Evolutionary conservation across 2,888 invertebrate genomes (phyloP), one percentile per base, ranked within the genome.

Genomic region (Watsonalla binaria): DNA sequence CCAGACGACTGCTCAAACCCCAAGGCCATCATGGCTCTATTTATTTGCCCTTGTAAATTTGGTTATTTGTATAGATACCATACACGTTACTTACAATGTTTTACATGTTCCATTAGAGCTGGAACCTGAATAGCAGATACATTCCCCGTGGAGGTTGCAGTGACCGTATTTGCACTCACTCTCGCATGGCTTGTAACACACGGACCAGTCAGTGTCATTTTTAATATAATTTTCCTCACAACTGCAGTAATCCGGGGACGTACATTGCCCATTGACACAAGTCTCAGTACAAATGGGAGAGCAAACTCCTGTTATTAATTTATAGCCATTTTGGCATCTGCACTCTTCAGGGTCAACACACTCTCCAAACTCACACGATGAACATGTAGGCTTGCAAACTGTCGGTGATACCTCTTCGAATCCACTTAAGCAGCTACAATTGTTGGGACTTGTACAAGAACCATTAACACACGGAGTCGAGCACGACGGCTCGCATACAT

Each of bases 261-360:
- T 42, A 42, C 73, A 73, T 5, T 64, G 57, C 0, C 80, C 86
- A 53, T 86, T 75, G 0, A 57, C 52, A 56, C 88, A 88, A 2
- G 47, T 24, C 4, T 60, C 47, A 6, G 48, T 48, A 55, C 64
- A 66, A 24, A 45, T 11, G 0, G 61, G 55, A 46, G 46, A 39
- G 15, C 66, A 66, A 7, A 14, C 45, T 8, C 51, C 55, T 14
- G 53, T 47, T 9, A 24, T 11, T 2, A 46, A 8, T 0, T 11
- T 11, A 46, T 58, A 72, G 4, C 65, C 65, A 0, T 53, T 39
- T 0, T 51, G 46, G 35, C 72, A 72, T 5, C 47, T 37, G 48
- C 72, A 72, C 0, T 45, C 47, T 0, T 57, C 58, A 5, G 71
- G 72, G 0, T 54, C 56, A 0, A 60, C 51, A 46, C 71, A 72